phyloP scores from a whole-genome alignment of 2,113 vertebrate species.

The Stigmatopora argus region DNA sequence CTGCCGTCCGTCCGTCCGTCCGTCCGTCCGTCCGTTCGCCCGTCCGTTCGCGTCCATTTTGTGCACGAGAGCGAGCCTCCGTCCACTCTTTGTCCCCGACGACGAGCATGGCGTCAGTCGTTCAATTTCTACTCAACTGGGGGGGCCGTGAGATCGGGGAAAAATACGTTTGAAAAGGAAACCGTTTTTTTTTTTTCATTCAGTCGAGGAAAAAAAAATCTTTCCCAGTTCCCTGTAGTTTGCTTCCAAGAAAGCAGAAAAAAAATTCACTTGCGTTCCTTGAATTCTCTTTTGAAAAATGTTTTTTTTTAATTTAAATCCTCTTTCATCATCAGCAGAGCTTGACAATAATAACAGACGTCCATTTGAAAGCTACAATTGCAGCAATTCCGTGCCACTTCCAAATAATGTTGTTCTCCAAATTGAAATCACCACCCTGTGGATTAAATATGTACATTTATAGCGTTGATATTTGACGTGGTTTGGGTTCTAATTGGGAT shows the following conservation, averaged over 20 bases:
- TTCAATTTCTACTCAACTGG: too few relatives aligned
- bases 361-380: too few relatives aligned
- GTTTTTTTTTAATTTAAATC: neutral
- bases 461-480: neutral
- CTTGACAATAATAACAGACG: too few relatives aligned
- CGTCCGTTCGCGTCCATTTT: neutral
- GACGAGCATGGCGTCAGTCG: neutral
- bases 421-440: neutral
- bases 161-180: neutral
- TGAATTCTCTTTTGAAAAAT: neutral
- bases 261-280: neutral
- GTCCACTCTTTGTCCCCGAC: neutral
- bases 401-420: neutral
- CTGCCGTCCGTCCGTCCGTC: too few relatives aligned
- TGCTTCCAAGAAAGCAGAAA: neutral
- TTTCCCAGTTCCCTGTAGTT: neutral
- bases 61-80: neutral
- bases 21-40: neutral
- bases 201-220: neutral
- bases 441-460: neutral
- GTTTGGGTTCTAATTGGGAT: neutral
- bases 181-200: neutral
- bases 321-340: too few relatives aligned
- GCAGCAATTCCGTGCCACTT: too few relatives aligned
- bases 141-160: neutral